Base-by-base conservation (phyloP, 1,140 invertebrate genomes). In the Ceratitis capitata region DNA sequence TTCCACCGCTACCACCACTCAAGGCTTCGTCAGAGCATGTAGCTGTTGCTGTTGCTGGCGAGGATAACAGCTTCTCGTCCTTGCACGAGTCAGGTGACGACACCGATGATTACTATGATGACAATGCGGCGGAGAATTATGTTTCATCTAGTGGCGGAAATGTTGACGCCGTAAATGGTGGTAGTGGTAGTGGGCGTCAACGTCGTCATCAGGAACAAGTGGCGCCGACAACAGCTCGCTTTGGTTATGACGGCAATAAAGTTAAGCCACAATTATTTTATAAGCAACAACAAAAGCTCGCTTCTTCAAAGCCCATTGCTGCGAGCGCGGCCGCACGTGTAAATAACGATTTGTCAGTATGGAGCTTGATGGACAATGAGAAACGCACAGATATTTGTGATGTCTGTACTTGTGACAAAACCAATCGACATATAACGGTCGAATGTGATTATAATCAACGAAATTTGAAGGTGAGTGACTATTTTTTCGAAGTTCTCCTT, bases 211-310 rank as follows among this genome's bases (percentile, higher is more conserved):
- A 78, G 3, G 12, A 64, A 12, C 9, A n/a, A 14, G 12, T 61
- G 26, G 56, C n/a, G 12, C 19, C 39, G n/a, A 35, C 69, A 26
- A 14, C 69, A 5, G 35, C 39, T 12, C 69, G 69, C n/a, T 78
- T 78, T 12, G 69, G 69, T 78, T 78, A 78, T 78, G 69, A 78
- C 45, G 69, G 69, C 69, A 45, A 5, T 6, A 78, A 42, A 78
- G 26, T 78, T 10, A 42, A 78, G 1, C 69, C 69, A 12, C 69
- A 78, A 78, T 10, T 45, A 10, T 78, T 78, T 4, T 78, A 78
- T 14, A 45, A 35, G 7, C 69, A 23, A 45, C 39, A 78, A 78
- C n/a, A n/a, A n/a, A n/a, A n/a, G n/a, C n/a, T n/a, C n/a, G n/a
- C n/a, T n/a, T n/a, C n/a, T n/a, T n/a, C n/a, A n/a, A n/a, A n/a